Base-by-base conservation (phyloP, 2,113 vertebrate species). In the Ginglymostoma cirratum region DNA sequence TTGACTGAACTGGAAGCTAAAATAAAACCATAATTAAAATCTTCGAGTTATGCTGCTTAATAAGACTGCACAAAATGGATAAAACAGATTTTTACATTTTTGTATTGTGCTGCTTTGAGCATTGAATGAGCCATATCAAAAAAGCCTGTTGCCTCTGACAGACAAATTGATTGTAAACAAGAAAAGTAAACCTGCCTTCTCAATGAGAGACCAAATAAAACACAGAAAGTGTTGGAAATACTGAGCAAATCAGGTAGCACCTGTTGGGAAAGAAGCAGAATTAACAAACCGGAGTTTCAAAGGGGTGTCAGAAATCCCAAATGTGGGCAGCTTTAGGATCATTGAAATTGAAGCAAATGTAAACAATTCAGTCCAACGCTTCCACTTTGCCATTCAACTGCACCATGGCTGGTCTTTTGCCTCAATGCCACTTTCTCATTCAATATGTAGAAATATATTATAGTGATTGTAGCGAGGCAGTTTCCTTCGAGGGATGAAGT, bases 1-100 rank as follows among this genome's bases (percentile, higher is more conserved):
- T 52, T 61, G 30, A 52, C 27, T 61, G 55, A 30, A 90, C 52
- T 90, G 12, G 8, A 90, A 90, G 7, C 87, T 6, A 4, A 52
- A 90, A 61, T 52, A 19, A 90, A n/a, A 19, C 48, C 48, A 61
- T 90, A 90, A 90, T 90, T 90, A 90, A 90, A 90, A 61, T 34
- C 48, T 34, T 90, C 30, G 52, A 3, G 30, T n/a, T 90, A 52
- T 6, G 52, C 87, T 90, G 87, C 87, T 61, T 55, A 61, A 61
- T 4, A 52, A 65, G 27, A 30, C 27, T 83, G 80, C 80, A 83
- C 38, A 65, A 90, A 90, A 90, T 8, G 30, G 34, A 30, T 30
- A 2, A 89, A 30, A 24, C 30, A 30, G 38, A 42, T 83, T 83
- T 83, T 83, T 19, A 83, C 30, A 12, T n/a, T 90, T 61, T 55